phyloP scores from a whole-genome alignment of 2,797 vertebrate species.

The Pristis pectinata region DNA sequence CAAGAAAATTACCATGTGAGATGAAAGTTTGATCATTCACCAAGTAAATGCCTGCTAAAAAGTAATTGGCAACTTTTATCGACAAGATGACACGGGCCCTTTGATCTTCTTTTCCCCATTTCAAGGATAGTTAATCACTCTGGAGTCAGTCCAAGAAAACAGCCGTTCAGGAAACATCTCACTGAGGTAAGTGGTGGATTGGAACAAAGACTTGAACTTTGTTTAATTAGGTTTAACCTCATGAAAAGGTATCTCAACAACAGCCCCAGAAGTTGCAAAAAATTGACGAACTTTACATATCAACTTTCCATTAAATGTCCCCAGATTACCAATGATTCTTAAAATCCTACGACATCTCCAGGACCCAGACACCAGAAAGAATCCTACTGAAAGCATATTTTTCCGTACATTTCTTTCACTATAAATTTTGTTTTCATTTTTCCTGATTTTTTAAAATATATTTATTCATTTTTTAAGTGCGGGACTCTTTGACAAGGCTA shows the following conservation, averaged over 20 bases:
- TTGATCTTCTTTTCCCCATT: not conserved
- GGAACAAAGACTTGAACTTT: not conserved
- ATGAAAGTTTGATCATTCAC: not conserved
- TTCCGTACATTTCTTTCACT: not conserved
- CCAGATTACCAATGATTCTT: not conserved
- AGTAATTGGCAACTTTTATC: not conserved
- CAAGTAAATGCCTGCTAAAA: not conserved
- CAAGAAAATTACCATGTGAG: not conserved
- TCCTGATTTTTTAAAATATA: no score
- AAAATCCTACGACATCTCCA: not conserved
- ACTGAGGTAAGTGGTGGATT: not conserved
- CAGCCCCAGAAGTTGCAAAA: not conserved
- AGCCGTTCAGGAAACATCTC: not conserved
- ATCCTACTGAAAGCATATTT: not conserved
- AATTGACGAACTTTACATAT: not conserved
- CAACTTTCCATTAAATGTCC: not conserved
- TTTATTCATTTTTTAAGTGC: no score
- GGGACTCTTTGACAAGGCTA: no score
- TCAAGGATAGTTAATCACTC: not conserved
- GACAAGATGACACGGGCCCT: not conserved
- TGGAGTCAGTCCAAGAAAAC: not conserved
- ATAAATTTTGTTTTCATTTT: not conserved
- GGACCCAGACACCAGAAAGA: not conserved
- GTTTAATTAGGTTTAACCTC: not conserved
- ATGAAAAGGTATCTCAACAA: not conserved